phyloP scores from a whole-genome alignment of 2,888 invertebrate species.

The Dasypogon diadema region DNA sequence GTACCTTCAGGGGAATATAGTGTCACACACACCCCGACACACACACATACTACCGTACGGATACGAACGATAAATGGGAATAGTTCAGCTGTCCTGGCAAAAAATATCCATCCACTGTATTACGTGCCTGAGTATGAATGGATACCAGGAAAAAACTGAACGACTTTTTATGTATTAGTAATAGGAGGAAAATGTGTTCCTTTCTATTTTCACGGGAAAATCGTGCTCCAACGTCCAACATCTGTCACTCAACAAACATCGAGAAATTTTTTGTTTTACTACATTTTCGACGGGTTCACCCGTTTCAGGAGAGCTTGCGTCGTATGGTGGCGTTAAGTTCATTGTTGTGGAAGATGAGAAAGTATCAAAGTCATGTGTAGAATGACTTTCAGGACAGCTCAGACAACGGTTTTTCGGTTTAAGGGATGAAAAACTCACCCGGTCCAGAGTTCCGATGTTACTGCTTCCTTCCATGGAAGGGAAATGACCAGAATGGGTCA shows the following conservation, averaged over 20 bases:
- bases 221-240: conserved; percentile 38
- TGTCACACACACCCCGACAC: neutral
- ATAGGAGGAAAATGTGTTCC: conserved; percentile 27
- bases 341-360: conserved; percentile 45
- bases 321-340: conserved; percentile 23
- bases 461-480: neutral
- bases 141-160: conserved; percentile 25
- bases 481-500: conserved; percentile 9
- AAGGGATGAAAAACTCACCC: conserved; percentile 1
- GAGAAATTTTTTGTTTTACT: conserved; percentile 9
- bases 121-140: conserved; percentile 38
- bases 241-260: conserved; percentile 42
- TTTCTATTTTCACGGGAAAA: conserved; percentile 29
- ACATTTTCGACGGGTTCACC: neutral
- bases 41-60: neutral
- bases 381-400: conserved; percentile 13
- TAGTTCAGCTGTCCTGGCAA: conserved; percentile 16
- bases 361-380: conserved; percentile 19
- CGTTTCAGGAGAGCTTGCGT: neutral
- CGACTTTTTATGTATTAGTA: conserved; percentile 24
- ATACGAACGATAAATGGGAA: conserved; percentile 8
- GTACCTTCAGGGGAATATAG: neutral
- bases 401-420: neutral
- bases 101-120: conserved; percentile 19
- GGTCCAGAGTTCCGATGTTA: neutral